Percentiles rank a stretch among this genome's conserved stretches.
Evolutionary conservation across 2,888 invertebrate genomes (phyloP).

Genomic region (Globia sparganii): DNA sequence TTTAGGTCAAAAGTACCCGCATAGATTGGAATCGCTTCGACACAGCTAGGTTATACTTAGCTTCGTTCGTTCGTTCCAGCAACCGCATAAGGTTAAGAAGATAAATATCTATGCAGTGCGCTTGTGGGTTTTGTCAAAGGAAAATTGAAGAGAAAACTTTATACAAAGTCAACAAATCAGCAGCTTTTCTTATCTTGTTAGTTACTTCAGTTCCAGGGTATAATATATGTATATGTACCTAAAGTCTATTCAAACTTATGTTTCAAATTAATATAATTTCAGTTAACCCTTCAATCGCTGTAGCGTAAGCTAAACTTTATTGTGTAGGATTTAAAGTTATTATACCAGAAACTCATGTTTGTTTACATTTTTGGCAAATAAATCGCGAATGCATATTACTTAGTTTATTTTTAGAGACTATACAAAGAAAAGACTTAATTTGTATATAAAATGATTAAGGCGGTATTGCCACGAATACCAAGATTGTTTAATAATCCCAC

Average conservation of each 20-base stretch:
- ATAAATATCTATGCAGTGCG: conserved; percentile 40
- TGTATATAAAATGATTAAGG: too few species aligned
- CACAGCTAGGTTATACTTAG: background rate
- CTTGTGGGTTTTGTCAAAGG: conserved; percentile 34
- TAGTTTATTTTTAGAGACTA: background rate
- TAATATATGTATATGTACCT: too few species aligned
- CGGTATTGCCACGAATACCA: too few species aligned
- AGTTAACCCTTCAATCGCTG: too few species aligned
- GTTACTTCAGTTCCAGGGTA: background rate
- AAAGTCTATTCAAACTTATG: too few species aligned
- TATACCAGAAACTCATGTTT: too few species aligned
- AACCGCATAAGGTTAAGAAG: conserved; percentile 23
- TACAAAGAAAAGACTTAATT: background rate
- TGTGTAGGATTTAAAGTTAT: too few species aligned
- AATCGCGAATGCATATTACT: too few species aligned
- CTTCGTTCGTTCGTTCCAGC: conserved; percentile 9
- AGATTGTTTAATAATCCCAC: too few species aligned
- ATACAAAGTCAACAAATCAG: background rate
- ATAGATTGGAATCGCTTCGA: conserved; percentile 35
- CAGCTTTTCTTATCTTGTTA: background rate
- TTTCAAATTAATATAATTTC: too few species aligned
- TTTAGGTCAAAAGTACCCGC: conserved; percentile 35
- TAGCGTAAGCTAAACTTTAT: too few species aligned
- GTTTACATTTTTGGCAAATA: too few species aligned
- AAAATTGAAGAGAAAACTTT: background rate